phyloP scores from a whole-genome alignment of 2,113 vertebrate species.

The Struthidea cinerea region DNA sequence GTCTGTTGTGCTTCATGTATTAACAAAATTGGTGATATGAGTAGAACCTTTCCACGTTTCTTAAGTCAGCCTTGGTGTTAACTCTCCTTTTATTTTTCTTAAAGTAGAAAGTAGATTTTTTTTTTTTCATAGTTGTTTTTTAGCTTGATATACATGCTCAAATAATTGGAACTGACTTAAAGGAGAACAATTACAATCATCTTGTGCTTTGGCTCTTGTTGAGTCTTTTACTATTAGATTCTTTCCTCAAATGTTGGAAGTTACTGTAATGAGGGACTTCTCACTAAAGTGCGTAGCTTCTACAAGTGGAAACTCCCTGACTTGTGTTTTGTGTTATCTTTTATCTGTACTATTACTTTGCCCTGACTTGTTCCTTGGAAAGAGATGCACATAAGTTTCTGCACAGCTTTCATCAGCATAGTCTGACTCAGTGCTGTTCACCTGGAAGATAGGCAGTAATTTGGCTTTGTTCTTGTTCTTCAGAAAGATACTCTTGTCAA shows the following conservation, averaged over 20 bases:
- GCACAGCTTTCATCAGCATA: neutral
- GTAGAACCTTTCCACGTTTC: neutral
- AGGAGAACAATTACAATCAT: neutral
- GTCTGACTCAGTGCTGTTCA: slow-evolving; percentile 5
- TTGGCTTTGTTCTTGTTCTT: neutral
- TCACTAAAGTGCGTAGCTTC: neutral
- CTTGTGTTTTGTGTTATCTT: neutral
- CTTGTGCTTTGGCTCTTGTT: neutral
- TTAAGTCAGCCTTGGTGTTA: neutral
- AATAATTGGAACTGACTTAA: neutral
- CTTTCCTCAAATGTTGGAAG: neutral
- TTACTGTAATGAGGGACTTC: neutral
- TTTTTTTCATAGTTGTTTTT: neutral
- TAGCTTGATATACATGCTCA: neutral
- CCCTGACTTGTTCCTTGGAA: slow-evolving; percentile 7
- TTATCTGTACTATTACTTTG: neutral
- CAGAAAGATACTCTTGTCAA: neutral
- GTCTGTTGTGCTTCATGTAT: neutral
- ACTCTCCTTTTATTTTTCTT: neutral
- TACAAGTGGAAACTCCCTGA: neutral
- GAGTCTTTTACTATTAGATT: neutral
- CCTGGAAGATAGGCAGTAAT: neutral
- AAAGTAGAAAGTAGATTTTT: neutral
- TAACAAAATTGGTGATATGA: neutral
- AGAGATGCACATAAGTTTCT: neutral